phyloP scores from a whole-genome alignment of 1,140 invertebrate species.

The Ceratitis capitata region DNA sequence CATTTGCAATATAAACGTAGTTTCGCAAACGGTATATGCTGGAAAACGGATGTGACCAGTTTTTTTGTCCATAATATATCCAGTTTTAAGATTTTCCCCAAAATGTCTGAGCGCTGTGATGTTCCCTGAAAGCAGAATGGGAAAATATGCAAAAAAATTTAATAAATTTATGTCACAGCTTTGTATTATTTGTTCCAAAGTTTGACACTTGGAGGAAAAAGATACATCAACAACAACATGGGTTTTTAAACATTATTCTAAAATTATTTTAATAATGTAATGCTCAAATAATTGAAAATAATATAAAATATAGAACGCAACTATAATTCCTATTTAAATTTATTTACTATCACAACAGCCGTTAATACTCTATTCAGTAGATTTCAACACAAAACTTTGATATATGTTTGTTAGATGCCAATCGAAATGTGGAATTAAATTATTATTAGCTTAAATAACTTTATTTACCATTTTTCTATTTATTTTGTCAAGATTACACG shows the following conservation, averaged over 20 bases:
- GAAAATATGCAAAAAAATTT: too few species aligned
- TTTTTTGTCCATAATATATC: constrained; percentile 74
- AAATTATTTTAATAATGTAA: too few species aligned
- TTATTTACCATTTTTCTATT: neutral
- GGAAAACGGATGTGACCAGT: constrained; percentile 71
- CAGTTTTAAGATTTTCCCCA: constrained; percentile 67
- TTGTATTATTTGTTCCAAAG: too few species aligned
- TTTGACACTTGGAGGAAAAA: too few species aligned
- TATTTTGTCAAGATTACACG: neutral
- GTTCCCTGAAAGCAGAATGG: neutral
- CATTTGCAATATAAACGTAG: constrained; percentile 72
- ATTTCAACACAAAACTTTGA: neutral
- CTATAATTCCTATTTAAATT: neutral
- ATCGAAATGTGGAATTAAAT: neutral
- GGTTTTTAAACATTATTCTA: too few species aligned
- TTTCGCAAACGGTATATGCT: constrained; percentile 70
- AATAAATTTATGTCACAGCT: too few species aligned
- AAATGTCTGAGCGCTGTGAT: neutral
- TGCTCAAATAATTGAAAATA: too few species aligned
- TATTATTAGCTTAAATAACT: neutral
- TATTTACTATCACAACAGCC: too few species aligned
- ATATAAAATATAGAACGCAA: neutral
- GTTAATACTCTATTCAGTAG: too few species aligned
- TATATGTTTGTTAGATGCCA: neutral
- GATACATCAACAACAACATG: too few species aligned